Evolutionary conservation across 2,113 vertebrate species (phyloP).

Genomic region (Podarcis raffonei): DNA sequence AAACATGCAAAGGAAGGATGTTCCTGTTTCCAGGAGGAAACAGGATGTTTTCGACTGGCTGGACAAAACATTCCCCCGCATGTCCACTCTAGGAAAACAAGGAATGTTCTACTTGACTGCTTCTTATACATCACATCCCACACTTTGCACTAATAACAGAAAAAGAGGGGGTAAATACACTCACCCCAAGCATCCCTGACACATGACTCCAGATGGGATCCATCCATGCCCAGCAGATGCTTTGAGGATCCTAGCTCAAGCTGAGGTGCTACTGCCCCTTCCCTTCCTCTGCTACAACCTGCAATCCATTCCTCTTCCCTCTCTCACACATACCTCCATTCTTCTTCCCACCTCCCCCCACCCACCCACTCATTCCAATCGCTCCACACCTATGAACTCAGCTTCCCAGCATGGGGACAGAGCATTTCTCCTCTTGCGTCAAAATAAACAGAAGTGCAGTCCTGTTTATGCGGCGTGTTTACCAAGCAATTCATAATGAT

Average conservation of each 20-base stretch:
- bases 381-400: background rate
- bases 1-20: too few relatives aligned
- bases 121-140: too few relatives aligned
- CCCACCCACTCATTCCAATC: too few relatives aligned
- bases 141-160: too few relatives aligned
- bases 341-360: background rate
- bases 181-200: too few relatives aligned
- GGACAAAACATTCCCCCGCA: too few relatives aligned
- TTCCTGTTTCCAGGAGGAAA: too few relatives aligned
- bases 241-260: background rate
- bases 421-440: background rate
- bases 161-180: too few relatives aligned
- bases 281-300: background rate
- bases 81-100: too few relatives aligned
- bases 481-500: background rate
- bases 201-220: background rate
- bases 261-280: background rate
- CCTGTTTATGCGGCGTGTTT: rapidly evolving
- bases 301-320: background rate
- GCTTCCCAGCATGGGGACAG: rapidly evolving
- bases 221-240: background rate
- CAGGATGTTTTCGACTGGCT: too few relatives aligned
- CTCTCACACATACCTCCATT: too few relatives aligned
- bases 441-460: background rate
- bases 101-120: too few relatives aligned